These are phyloP conservation scores for Hypselothyrea guttata DNA, from an alignment of 2,888 invertebrate species.

Conservation along the genomic window DNA sequence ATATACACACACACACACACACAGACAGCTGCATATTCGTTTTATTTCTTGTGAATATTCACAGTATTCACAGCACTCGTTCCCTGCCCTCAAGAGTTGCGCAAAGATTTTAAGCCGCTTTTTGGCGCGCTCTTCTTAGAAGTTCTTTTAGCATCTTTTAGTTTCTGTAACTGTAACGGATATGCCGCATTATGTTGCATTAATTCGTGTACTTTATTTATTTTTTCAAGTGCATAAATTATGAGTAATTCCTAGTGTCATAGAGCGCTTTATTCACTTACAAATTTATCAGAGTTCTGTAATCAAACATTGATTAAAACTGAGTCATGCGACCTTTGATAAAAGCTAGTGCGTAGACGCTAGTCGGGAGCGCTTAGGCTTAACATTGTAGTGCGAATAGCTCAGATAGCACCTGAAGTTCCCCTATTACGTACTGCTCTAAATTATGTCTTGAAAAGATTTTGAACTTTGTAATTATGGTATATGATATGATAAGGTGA, in stretches of 20 bases:
- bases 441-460: no score
- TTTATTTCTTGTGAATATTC: slow-evolving; percentile 21
- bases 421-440: no score
- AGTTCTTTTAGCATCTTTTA: slow-evolving; percentile 7
- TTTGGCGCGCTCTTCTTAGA: slow-evolving; percentile 62
- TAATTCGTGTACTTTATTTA: slow-evolving; percentile 14
- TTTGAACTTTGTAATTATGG: no score
- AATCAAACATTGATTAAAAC: slow-evolving; percentile 22
- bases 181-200: slow-evolving; percentile 53
- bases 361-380: no score
- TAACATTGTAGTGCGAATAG: no score
- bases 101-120: slow-evolving; percentile 63
- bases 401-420: no score
- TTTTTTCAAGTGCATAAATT: background rate
- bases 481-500: no score
- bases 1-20: slow-evolving; percentile 3
- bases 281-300: slow-evolving; percentile 16
- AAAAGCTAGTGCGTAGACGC: slow-evolving; percentile 14
- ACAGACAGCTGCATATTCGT: slow-evolving; percentile 12
- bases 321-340: slow-evolving; percentile 14
- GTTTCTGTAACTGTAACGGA: slow-evolving; percentile 52
- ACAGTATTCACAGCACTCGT: background rate
- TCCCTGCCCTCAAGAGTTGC: slow-evolving; percentile 54
- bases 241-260: slow-evolving; percentile 1
- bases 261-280: background rate